Percentiles rank a stretch among this genome's conserved stretches.
These are phyloP conservation scores for Ceramica pisi DNA, from an alignment of 2,888 invertebrate genomes.

Conservation along the genomic window DNA sequence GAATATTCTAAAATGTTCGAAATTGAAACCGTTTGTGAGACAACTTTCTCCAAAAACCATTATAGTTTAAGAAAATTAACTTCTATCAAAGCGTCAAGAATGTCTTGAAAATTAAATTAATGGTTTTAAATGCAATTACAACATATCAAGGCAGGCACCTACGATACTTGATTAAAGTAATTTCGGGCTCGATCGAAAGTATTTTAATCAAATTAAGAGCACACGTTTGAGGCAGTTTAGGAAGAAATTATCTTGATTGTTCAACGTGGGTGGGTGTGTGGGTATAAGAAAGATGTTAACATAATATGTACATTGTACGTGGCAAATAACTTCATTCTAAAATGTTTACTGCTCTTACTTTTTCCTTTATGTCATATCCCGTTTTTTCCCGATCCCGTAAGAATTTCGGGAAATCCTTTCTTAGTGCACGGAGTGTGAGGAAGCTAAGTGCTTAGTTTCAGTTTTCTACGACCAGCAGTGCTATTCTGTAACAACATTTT, in stretches of 20 bases:
- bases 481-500: no score
- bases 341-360: not conserved
- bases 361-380: no score
- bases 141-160: constrained; percentile 5
- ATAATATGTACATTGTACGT: not conserved
- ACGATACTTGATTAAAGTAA: constrained; percentile 52
- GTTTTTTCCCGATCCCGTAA: no score
- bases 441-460: no score
- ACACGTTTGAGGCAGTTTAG: constrained; percentile 39
- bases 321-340: not conserved
- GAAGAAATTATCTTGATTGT: constrained; percentile 48
- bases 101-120: constrained; percentile 21
- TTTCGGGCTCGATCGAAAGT: constrained; percentile 43
- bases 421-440: no score
- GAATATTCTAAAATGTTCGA: not conserved
- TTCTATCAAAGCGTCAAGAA: constrained; percentile 23
- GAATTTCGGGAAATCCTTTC: no score
- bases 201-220: constrained; percentile 52
- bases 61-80: constrained; percentile 27
- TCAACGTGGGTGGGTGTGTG: constrained; percentile 17
- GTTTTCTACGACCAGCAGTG: no score
- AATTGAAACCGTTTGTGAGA: not conserved
- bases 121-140: constrained; percentile 31
- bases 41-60: constrained; percentile 2
- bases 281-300: not conserved